Evolutionary conservation across 2,797 vertebrate species (phyloP), one percentile per base, ranked within the genome.

Genomic region (Brachymystax lenok): DNA sequence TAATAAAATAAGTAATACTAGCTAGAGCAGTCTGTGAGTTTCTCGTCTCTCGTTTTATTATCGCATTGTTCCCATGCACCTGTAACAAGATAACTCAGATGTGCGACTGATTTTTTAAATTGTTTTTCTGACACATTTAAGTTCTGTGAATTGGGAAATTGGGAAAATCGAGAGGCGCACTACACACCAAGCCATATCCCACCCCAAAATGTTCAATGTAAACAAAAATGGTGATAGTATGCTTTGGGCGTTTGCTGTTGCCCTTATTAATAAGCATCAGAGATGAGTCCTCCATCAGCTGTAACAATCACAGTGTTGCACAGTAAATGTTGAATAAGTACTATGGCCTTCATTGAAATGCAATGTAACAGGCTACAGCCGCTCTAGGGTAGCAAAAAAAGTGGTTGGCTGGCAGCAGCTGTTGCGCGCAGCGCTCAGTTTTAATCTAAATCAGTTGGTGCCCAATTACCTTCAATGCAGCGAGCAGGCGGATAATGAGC

Each of bases 361-460:
- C 78, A 83, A 71, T 77, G 75, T 7, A 35, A 35, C 33, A 73
- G 63, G 61, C 73, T 76, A 4, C 35, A 75, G 67, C 73, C 56
- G 54, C 54, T 59, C 17, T 59, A 13, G 21, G 78, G 76, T 66
- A 67, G 63, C 76, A 35, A 76, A 77, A 74, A 71, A 68, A 5
- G 74, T n/a, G 74, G 80, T 77, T 76, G 21, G 16, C 56, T 52
- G 74, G n/a, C 2, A 78, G 78, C 76, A 68, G 79, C 74, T 87
- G 83, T 77, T 82, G 78, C 73, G 74, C 63, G 64, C 52, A 54
- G 35, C 73, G 68, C 5, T 1, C 54, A 63, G 76, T 79, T 77
- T 84, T 84, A 82, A 88, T 88, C 81, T 84, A 77, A 82, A 86
- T 85, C 83, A 80, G 81, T 78, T 77, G 61, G 77, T 69, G 77